Evolutionary conservation across 2,113 vertebrate species (phyloP).

Genomic region (Protobothrops flavoviridis): DNA sequence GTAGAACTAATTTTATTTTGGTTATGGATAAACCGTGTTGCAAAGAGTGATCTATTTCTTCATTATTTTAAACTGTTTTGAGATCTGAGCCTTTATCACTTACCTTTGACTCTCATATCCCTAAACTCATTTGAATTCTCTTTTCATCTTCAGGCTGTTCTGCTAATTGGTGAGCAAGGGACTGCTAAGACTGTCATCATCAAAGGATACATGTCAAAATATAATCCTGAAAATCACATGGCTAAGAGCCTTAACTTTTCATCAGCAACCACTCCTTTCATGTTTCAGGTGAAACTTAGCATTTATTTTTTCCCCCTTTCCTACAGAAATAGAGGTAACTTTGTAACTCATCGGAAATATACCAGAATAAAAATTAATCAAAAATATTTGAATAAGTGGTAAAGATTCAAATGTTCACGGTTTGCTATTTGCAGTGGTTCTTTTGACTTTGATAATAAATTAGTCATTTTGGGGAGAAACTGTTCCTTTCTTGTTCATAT

Average conservation of each 20-base stretch:
- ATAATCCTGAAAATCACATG: constrained; percentile 84
- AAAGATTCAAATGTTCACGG: constrained; percentile 6
- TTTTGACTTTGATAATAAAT: background rate
- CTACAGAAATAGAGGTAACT: background rate
- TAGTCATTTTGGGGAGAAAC: background rate
- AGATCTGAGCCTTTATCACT: constrained; percentile 18
- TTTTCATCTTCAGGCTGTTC: constrained; percentile 78
- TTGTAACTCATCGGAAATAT: constrained; percentile 15
- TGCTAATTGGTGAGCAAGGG: constrained; percentile 95
- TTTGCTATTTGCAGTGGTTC: background rate
- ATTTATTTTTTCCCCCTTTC: constrained; percentile 1
- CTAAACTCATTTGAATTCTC: constrained; percentile 27
- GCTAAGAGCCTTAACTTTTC: constrained; percentile 92
- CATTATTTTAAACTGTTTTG: constrained; percentile 9
- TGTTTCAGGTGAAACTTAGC: constrained; percentile 86
- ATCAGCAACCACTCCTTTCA: constrained; percentile 91
- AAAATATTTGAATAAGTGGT: constrained; percentile 12
- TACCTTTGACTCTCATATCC: constrained; percentile 13
- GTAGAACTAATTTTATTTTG: background rate
- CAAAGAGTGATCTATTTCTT: background rate
- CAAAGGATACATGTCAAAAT: constrained; percentile 91
- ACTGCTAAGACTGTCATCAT: constrained; percentile 95
- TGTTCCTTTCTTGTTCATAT: background rate
- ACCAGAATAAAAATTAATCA: constrained; percentile 13
- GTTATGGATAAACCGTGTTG: background rate